Base-by-base conservation (phyloP, 2,113 vertebrate genomes). In the Dromas ardeola region DNA sequence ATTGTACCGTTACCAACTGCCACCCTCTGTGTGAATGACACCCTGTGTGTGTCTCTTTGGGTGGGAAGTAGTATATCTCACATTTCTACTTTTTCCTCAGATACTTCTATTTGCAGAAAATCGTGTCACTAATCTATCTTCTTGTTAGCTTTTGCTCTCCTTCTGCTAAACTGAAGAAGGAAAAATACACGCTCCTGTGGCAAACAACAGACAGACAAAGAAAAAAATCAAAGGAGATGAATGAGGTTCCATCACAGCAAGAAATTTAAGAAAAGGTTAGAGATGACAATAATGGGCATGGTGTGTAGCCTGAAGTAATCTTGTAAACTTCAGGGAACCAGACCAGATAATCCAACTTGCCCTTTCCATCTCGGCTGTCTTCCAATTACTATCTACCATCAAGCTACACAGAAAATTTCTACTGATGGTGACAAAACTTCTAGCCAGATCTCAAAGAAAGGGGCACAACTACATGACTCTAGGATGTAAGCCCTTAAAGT, bases 201-300 rank as follows among this genome's bases (percentile, higher is more conserved):
- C 62, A 90, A 94, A 80, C 4, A 58, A 58, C 34, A 69, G 50
- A 73, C 5, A 4, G 30, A 13, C 12, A 27, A 17, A 30, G 4
- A 45, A 79, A 58, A 62, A 65, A 66, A 58, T 42, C n/a, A 62
- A 43, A 90, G 82, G 43, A 84, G 32, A 83, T 70, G 42, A 83
- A 88, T 70, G 59, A 95, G 25, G 42, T 52, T 93, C 71, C 55
- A 81, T 50, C 79, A 53, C 36, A 58, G 67, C 2, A 66, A 86
- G 42, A 86, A 92, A 90, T 67, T 73, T 38, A 77, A 95, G 79
- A 30, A 88, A 90, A 96, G 47, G 86, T 83, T 94, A 91, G 80
- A 71, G 20, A 66, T 71, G 14, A 40, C 59, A 90, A 86, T 67
- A 88, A 79, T 15, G 23, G 50, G 32, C 47, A 76, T 32, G 36